Conservation (phyloP, 2,888 invertebrate genomes). For the Sesia bembeciformis region DNA sequence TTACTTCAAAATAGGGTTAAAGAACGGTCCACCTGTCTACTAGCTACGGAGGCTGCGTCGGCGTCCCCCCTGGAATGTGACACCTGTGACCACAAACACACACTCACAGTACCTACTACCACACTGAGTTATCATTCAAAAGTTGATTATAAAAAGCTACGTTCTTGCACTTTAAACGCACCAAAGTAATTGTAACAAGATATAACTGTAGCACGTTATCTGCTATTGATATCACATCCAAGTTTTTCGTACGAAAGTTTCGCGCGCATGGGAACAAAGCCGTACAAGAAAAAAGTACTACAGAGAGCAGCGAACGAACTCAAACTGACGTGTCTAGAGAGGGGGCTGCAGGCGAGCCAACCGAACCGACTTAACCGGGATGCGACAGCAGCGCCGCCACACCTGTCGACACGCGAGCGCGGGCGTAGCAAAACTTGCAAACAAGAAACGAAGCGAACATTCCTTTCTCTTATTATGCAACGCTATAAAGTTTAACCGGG, state of each 20-base stretch:
- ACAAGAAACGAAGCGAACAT: conserved; percentile 24
- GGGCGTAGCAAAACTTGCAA: conserved; percentile 7
- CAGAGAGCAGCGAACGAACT: conserved; percentile 46
- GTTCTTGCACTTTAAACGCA: conserved; percentile 19
- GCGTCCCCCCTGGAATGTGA: conserved; percentile 62
- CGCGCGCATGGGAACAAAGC: conserved; percentile 26
- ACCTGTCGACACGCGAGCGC: conserved; percentile 34
- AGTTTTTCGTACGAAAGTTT: conserved; percentile 45
- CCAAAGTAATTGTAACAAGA: neutral
- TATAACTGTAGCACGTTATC: conserved; percentile 8
- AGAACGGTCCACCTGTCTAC: conserved; percentile 47
- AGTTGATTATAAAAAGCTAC: conserved; percentile 7
- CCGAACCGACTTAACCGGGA: conserved; percentile 14
- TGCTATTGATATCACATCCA: conserved; percentile 15
- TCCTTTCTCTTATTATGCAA: conserved; percentile 26
- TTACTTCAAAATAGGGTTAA: neutral
- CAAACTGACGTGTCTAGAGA: conserved; percentile 34
- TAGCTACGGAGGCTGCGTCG: conserved; percentile 53
- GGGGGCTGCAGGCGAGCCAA: conserved; percentile 19
- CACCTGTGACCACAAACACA: conserved; percentile 59
- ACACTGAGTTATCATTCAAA: neutral
- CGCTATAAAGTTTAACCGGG: conserved; percentile 23
- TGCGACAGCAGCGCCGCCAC: conserved; percentile 36
- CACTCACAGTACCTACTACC: conserved; percentile 38
- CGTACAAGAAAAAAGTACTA: conserved; percentile 10